phyloP scores from a whole-genome alignment of 53 echinoderm and acorn worm genomes.

The Holothuria scabra region DNA sequence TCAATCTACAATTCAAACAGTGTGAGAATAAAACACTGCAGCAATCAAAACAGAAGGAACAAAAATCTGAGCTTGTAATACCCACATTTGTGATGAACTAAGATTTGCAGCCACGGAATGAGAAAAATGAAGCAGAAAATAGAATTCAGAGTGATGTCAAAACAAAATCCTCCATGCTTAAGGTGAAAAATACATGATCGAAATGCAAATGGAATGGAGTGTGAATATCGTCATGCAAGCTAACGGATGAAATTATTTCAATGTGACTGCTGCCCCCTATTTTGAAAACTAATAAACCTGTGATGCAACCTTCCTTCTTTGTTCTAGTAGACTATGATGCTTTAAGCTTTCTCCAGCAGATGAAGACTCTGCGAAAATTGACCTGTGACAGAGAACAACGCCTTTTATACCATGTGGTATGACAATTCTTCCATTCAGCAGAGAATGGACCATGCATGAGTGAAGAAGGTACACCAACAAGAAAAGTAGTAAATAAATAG shows the following conservation, averaged over 20 bases:
- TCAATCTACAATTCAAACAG: too few relatives aligned
- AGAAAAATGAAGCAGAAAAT: slow-evolving; percentile 23
- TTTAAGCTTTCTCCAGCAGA: slow-evolving; percentile 29
- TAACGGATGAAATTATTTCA: too few relatives aligned
- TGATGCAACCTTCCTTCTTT: too few relatives aligned
- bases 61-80: slow-evolving; percentile 3
- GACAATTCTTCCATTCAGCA: too few relatives aligned
- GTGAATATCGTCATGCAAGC: too few relatives aligned
- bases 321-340: background rate
- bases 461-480: too few relatives aligned
- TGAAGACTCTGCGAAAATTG: slow-evolving; percentile 31
- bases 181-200: background rate
- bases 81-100: slow-evolving; percentile 29
- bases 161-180: slow-evolving; percentile 9
- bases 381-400: slow-evolving; percentile 39
- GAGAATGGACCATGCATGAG: too few relatives aligned
- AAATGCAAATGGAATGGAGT: too few relatives aligned
- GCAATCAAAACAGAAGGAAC: slow-evolving; percentile 1
- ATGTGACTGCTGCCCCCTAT: too few relatives aligned
- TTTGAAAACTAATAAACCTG: too few relatives aligned
- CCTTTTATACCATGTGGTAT: background rate
- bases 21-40: background rate
- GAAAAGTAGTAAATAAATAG: too few relatives aligned
- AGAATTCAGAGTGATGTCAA: background rate
- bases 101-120: slow-evolving; percentile 10